phyloP scores from a whole-genome alignment of 2,888 invertebrate species.

The Chrysolina oricalcia region DNA sequence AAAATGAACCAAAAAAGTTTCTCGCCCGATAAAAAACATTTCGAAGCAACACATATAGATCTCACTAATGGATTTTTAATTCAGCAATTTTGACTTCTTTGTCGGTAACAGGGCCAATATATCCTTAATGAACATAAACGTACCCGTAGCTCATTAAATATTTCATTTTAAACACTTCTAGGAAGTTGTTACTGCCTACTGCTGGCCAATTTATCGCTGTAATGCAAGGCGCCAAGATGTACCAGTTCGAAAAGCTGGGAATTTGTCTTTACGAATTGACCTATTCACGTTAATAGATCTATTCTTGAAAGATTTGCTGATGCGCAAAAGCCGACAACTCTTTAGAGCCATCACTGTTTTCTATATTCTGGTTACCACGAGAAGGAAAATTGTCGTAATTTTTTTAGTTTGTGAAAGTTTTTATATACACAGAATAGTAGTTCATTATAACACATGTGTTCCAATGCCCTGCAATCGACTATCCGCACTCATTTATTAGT shows the following conservation, averaged over 20 bases:
- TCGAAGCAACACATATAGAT: not conserved
- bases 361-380: no score
- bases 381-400: no score
- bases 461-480: no score
- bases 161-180: conserved; percentile 47
- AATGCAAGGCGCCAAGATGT: not conserved
- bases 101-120: conserved; percentile 20
- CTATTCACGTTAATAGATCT: not conserved
- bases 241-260: not conserved
- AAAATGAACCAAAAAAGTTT: no score
- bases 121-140: conserved; percentile 44
- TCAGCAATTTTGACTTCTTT: conserved; percentile 20
- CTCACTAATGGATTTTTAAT: conserved; percentile 16
- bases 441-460: no score
- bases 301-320: not conserved
- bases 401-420: no score
- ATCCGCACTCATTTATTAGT: no score
- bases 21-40: no score
- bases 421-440: no score
- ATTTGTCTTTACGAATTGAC: conserved; percentile 12
- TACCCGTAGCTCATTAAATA: conserved; percentile 48
- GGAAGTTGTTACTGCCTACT: conserved; percentile 46
- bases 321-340: no score
- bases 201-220: conserved; percentile 22
- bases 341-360: no score